A percentile compares a stretch with the other conserved stretches of the same genome.
These are phyloP conservation scores for Phlogophora meticulosa DNA, from an alignment of 2,888 invertebrate species.

Conservation along the genomic window DNA sequence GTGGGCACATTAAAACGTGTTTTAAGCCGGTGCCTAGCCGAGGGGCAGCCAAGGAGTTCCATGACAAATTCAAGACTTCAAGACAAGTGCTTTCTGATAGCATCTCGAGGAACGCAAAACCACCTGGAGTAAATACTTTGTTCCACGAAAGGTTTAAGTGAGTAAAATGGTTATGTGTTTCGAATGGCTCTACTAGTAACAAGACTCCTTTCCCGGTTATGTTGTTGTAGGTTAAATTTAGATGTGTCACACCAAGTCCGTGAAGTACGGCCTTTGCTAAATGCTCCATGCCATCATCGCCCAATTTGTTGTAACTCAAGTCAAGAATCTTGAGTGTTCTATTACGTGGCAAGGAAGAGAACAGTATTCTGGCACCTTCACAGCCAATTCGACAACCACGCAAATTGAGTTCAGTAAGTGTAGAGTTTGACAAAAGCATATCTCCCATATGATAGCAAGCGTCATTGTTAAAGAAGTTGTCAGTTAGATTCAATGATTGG, in stretches of 20 bases:
- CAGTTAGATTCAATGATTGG: slow-evolving; percentile 75
- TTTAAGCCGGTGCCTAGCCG: slow-evolving; percentile 73
- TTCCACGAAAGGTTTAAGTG: slow-evolving; percentile 83
- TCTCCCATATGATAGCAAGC: slow-evolving; percentile 82
- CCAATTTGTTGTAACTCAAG: slow-evolving; percentile 75
- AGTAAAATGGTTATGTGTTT: slow-evolving; percentile 75
- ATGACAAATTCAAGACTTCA: slow-evolving; percentile 77
- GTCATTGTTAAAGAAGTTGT: slow-evolving; percentile 80
- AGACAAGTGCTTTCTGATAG: slow-evolving; percentile 73
- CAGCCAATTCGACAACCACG: slow-evolving; percentile 82
- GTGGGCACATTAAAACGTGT: slow-evolving; percentile 69
- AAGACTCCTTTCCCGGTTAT: slow-evolving; percentile 73
- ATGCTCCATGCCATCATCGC: slow-evolving; percentile 73
- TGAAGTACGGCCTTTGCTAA: slow-evolving; percentile 70
- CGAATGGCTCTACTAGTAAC: slow-evolving; percentile 74
- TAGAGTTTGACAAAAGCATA: slow-evolving; percentile 76
- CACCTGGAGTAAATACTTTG: slow-evolving; percentile 70
- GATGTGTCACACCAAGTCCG: slow-evolving; percentile 72
- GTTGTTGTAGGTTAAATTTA: slow-evolving; percentile 77
- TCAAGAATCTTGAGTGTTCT: slow-evolving; percentile 71
- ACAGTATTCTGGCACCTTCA: slow-evolving; percentile 70
- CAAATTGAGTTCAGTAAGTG: slow-evolving; percentile 76
- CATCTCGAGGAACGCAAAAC: slow-evolving; percentile 67
- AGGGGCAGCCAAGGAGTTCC: slow-evolving; percentile 75
- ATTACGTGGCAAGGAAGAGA: slow-evolving; percentile 70